phyloP scores from a whole-genome alignment of 2,797 vertebrate genomes.

The Pteronotus mesoamericanus region DNA sequence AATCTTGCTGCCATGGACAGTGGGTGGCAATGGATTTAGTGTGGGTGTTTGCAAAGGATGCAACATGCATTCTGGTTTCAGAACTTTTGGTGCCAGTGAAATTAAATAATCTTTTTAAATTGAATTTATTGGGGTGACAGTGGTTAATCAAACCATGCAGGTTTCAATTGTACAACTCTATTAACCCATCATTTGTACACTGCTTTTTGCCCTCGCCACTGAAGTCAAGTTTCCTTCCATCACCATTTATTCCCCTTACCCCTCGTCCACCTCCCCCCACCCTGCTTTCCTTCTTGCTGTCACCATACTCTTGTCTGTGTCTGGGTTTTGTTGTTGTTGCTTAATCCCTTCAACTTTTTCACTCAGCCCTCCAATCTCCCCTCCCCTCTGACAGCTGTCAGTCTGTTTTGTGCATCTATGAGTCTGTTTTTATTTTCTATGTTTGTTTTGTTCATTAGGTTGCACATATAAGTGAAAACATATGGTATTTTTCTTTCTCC shows the following conservation, averaged over 20 bases:
- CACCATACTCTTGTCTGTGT: background rate
- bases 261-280: background rate
- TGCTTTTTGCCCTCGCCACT: background rate
- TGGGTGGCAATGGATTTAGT: conserved; percentile 32
- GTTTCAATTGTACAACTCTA: background rate
- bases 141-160: background rate
- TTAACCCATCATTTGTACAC: background rate
- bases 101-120: conserved; percentile 26
- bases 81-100: conserved; percentile 23
- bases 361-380: background rate
- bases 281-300: background rate
- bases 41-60: conserved; percentile 34
- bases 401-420: background rate
- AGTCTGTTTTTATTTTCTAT: background rate
- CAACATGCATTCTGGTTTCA: background rate
- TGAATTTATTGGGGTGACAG: background rate
- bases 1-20: background rate
- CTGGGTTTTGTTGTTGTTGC: background rate
- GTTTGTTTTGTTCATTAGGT: background rate
- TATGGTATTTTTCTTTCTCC: background rate
- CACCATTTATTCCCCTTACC: too few species aligned
- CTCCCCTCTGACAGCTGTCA: background rate
- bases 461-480: background rate
- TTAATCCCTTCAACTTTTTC: background rate
- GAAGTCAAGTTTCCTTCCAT: background rate